Evolutionary conservation across 1,140 invertebrate genomes (phyloP), one percentile per base, ranked within the genome.

Genomic region (Probaryconus sp.): DNA sequence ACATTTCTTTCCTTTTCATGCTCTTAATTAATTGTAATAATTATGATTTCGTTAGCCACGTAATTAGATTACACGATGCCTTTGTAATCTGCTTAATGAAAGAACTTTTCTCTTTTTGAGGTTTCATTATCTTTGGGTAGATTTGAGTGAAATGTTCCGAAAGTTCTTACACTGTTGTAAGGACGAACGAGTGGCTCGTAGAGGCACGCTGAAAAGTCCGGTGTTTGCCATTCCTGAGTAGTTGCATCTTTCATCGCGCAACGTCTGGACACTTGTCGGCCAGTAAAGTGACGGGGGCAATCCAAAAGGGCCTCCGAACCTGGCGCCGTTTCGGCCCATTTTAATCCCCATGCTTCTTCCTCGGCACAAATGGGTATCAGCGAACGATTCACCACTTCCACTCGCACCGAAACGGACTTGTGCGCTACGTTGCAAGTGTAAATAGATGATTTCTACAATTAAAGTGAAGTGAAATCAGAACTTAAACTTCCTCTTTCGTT

Each of bases 191-290:
- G 81, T 1, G 91, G 89, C 72, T 93, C 89, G 5, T 91, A 90
- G 1, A 93, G 86, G 72, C 94, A 95, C 6, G 87, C 85, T 1
- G 92, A 93, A 78, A 94, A 94, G 80, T 95, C 93, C 2, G 94
- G 92, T 16, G 89, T 83, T 33, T 90, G 89, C 94, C 94, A 95
- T 56, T 91, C 90, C 0, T 92, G 90, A 20, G 90, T 91, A 6
- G 87, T 88, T 0, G 88, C 84, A 73, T 91, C 90, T n/a, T 87
- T 88, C 76, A 91, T 89, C 17, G 88, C 87, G 68, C 91, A 92
- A 3, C 88, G 83, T 33, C 91, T 86, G 1, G 85, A 82, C 1
- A 89, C 89, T 28, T 85, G 85, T 2, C 87, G 88, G 10, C 88
- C 87, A 60, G 78, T 84, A 87, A 76, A 89, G 81, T 37, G 83